Base-by-base conservation (phyloP, 2,888 invertebrate genomes). In the Athalia circularis region DNA sequence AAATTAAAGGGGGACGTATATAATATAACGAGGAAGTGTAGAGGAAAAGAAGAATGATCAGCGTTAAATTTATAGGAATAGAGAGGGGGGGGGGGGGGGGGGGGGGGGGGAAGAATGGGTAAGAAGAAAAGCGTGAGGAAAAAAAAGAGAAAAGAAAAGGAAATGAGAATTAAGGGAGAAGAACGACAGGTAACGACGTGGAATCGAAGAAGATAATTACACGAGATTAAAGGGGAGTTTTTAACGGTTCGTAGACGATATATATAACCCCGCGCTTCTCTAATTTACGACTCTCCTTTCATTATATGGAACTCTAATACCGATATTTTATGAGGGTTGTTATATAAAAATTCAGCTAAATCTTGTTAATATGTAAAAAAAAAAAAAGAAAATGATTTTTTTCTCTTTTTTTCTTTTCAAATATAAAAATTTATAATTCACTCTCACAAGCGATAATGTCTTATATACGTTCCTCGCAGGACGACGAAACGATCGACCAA, bases 131-230 rank as follows among this genome's bases (percentile, higher is more conserved):
- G 59, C 59, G 59, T 59, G 59, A 9, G 61, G 15, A 8, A 8
- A 43, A 11, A 43, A 5, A 62, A 4, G 29, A n/a, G 15, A 59
- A 4, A 0, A 47, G 8, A 65, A 13, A 65, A 13, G 45, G 64
- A 45, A n/a, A 65, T 65, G 67, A 67, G 43, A 68, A 68, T 29
- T 47, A 65, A 52, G 9, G 3, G 11, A 13, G 13, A 64, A 15
- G 47, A 61, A n/a, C 29, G 11, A 76, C 50, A 76, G 5, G 50
- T 64, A 76, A 76, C 65, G 65, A 62, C 76, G 65, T 29, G 45
- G 15, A 76, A 64, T 64, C 76, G 76, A 52, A 29, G 62, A 52
- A 76, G 76, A 76, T 76, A 76, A 76, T 76, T 76, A 76, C 65
- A 50, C 8, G 8, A 65, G 65, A 54, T 76, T 76, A 76, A 43